Evolutionary conservation across 37 sponge, comb jelly and placozoan species (phyloP).

Genomic region (Aphrocallistes beatrix): DNA sequence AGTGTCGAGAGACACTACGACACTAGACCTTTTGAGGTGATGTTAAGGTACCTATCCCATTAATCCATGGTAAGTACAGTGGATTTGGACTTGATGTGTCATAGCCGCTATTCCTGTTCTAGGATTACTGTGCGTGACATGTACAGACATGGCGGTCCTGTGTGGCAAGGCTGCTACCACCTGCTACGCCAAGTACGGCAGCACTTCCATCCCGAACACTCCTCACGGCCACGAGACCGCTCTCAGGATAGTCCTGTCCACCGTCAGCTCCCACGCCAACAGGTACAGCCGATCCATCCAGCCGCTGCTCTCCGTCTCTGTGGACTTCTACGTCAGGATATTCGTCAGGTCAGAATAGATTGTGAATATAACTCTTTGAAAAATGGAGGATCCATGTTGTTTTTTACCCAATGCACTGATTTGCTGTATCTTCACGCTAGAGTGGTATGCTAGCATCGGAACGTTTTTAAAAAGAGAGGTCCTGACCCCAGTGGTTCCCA

Average conservation of each 20-base stretch:
- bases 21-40: too few species aligned
- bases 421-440: too few species aligned
- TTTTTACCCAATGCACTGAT: not conserved
- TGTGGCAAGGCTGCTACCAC: conserved; percentile 80
- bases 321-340: conserved; percentile 78
- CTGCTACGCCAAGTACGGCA: conserved; percentile 86
- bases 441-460: too few species aligned
- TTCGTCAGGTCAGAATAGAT: conserved; percentile 36
- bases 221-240: conserved; percentile 31
- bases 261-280: conserved; percentile 63
- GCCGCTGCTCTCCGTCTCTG: conserved; percentile 62
- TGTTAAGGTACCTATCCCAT: too few species aligned
- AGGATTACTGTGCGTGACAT: conserved; percentile 91
- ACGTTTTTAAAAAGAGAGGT: too few species aligned
- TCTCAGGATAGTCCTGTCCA: conserved; percentile 60
- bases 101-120: too few species aligned
- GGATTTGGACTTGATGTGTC: too few species aligned
- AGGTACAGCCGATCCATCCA: conserved; percentile 74
- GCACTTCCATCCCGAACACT: conserved; percentile 39
- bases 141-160: conserved; percentile 87
- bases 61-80: too few species aligned
- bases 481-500: too few species aligned
- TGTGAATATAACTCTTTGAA: too few species aligned
- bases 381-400: conserved; percentile 51
- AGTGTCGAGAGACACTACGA: too few species aligned